These are phyloP conservation scores for Planiliza haematocheilus DNA, from an alignment of 2,113 vertebrate species.

Conservation along the genomic window DNA sequence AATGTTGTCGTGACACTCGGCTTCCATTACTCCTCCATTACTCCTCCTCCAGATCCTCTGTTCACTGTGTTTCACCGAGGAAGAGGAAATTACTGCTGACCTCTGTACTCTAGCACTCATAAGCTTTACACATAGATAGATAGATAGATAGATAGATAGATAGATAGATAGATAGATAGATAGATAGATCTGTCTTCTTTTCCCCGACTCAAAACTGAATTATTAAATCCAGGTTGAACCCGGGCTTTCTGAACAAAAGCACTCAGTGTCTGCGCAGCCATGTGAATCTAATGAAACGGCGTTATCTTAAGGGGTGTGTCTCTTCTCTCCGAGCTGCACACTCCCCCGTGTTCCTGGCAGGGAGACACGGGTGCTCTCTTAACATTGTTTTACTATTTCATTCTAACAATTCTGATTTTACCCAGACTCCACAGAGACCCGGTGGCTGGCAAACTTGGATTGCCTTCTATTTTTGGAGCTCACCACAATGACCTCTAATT, in stretches of 20 bases:
- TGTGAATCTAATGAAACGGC: slow-evolving; percentile 54
- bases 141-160: neutral
- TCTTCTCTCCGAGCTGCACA: slow-evolving; percentile 14
- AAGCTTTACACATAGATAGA: neutral
- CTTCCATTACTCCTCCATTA: slow-evolving; percentile 67
- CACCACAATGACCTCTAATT: slow-evolving; percentile 76
- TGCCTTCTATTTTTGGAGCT: slow-evolving; percentile 76
- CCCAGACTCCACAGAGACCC: slow-evolving; percentile 70
- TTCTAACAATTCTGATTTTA: slow-evolving; percentile 58
- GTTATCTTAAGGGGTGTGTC: slow-evolving; percentile 26
- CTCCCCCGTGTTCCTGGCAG: slow-evolving; percentile 18
- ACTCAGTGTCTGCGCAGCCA: slow-evolving; percentile 18
- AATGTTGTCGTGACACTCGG: slow-evolving; percentile 64
- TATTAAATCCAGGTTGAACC: neutral
- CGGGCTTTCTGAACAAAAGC: slow-evolving; percentile 13
- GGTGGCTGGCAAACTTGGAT: slow-evolving; percentile 66
- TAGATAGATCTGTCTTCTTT: neutral
- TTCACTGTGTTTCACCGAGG: slow-evolving; percentile 27
- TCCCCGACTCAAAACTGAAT: slow-evolving; percentile 1
- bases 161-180: neutral
- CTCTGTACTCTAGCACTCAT: slow-evolving; percentile 23
- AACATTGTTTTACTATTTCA: slow-evolving; percentile 62
- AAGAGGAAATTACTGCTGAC: slow-evolving; percentile 63
- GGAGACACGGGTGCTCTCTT: slow-evolving; percentile 19
- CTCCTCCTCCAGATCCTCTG: slow-evolving; percentile 48